phyloP scores from a whole-genome alignment of 35 echinoderm and acorn worm genomes.

The Diadema setosum region DNA sequence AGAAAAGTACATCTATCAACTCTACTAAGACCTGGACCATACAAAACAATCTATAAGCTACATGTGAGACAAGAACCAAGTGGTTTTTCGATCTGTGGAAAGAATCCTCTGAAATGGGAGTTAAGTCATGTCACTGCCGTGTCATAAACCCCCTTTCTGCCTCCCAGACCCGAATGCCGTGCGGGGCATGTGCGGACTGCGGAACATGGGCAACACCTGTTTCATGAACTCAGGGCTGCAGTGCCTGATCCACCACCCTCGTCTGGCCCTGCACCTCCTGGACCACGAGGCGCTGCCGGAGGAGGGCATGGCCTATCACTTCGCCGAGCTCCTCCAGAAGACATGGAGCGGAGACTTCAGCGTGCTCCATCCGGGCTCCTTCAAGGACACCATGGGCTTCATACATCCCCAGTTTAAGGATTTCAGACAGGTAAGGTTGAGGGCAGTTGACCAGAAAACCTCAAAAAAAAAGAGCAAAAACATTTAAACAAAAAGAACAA shows the following conservation, averaged over 20 bases:
- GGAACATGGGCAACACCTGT: constrained; percentile 98
- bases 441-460: too few species aligned
- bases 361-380: constrained; percentile 72
- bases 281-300: constrained; percentile 30
- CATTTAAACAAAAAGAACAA: too few species aligned
- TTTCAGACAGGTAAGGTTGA: constrained; percentile 78
- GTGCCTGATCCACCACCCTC: constrained; percentile 83
- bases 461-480: too few species aligned
- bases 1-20: too few species aligned
- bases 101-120: too few species aligned
- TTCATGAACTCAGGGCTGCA: constrained; percentile 99
- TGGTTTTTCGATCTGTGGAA: too few species aligned
- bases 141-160: neutral
- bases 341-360: constrained; percentile 79
- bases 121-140: too few species aligned
- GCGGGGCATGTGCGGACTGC: constrained; percentile 82
- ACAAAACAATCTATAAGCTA: neutral
- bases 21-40: neutral
- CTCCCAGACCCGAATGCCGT: constrained; percentile 55
- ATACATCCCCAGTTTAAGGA: constrained; percentile 95
- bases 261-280: constrained; percentile 47
- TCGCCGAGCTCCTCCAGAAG: constrained; percentile 60
- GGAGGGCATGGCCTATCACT: constrained; percentile 56
- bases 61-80: too few species aligned
- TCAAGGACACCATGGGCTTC: constrained; percentile 86